Conservation (phyloP, 2,797 vertebrate genomes). For the Yasuhikotakia modesta region DNA sequence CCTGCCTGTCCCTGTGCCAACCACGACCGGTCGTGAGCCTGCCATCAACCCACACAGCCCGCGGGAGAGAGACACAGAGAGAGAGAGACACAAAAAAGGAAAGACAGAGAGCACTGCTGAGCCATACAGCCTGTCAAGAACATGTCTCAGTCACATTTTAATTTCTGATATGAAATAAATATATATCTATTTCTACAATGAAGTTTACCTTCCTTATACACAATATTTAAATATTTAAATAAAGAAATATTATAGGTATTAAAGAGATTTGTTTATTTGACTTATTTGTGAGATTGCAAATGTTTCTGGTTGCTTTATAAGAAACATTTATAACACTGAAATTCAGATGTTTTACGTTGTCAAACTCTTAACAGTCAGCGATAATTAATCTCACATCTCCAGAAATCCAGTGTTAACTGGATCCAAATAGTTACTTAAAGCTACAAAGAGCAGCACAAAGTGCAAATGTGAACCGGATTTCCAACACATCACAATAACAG, state of each 20-base stretch:
- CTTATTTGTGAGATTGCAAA: too few relatives aligned
- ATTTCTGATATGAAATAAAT: too few relatives aligned
- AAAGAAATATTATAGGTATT: too few relatives aligned
- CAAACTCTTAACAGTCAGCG: background rate
- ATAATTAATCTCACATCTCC: background rate
- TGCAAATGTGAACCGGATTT: slow-evolving; percentile 12
- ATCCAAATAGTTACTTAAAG: slow-evolving; percentile 9
- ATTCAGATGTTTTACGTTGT: background rate
- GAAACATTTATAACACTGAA: background rate
- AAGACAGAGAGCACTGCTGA: background rate
- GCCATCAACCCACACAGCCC: slow-evolving; percentile 36
- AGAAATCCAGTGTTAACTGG: slow-evolving; percentile 12
- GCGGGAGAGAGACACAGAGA: background rate
- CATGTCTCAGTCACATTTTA: background rate
- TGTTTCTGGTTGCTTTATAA: background rate
- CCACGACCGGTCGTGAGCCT: slow-evolving; percentile 61
- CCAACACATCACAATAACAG: slow-evolving; percentile 15
- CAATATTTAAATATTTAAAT: too few relatives aligned
- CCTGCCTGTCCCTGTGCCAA: slow-evolving; percentile 74
- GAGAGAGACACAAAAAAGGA: background rate
- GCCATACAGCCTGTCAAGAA: slow-evolving; percentile 1
- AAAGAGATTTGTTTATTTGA: too few relatives aligned
- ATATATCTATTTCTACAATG: too few relatives aligned
- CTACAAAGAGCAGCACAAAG: background rate
- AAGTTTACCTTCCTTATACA: too few relatives aligned